Evolutionary conservation across 2,888 invertebrate species (phyloP).

Genomic region (Sesia apiformis): DNA sequence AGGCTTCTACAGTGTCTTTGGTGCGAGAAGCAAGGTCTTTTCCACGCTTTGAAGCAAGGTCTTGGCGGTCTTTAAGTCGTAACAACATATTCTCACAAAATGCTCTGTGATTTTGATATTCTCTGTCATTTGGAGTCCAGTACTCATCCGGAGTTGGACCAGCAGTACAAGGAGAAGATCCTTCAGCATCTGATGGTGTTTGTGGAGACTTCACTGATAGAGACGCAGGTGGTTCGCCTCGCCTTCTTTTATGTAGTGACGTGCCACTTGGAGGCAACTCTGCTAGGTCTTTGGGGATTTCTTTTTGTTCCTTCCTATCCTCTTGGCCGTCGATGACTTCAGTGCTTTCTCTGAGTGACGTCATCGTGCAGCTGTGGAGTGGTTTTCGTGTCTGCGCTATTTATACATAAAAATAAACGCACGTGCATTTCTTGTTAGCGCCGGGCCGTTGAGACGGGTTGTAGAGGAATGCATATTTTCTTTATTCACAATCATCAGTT

Average conservation of each 20-base stretch:
- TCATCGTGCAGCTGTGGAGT: conserved; percentile 37
- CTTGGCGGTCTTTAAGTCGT: conserved; percentile 48
- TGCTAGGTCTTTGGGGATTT: conserved; percentile 31
- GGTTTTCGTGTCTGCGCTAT: conserved; percentile 43
- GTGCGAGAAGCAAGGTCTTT: conserved; percentile 72
- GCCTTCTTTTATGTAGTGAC: conserved; percentile 57
- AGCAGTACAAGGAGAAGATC: conserved; percentile 59
- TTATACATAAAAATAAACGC: conserved; percentile 64
- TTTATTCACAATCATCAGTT: background rate
- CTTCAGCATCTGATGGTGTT: conserved; percentile 56
- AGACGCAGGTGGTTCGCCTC: conserved; percentile 57
- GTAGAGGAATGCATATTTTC: conserved; percentile 54
- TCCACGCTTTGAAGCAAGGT: conserved; percentile 67
- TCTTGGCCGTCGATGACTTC: conserved; percentile 35
- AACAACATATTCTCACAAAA: conserved; percentile 58
- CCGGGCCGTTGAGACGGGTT: conserved; percentile 27
- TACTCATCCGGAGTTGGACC: conserved; percentile 46
- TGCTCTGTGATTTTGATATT: conserved; percentile 40
- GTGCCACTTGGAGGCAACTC: conserved; percentile 59
- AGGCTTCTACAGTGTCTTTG: conserved; percentile 76
- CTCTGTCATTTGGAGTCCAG: conserved; percentile 39
- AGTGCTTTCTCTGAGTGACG: conserved; percentile 47
- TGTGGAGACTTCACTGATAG: conserved; percentile 51
- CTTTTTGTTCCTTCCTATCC: conserved; percentile 19
- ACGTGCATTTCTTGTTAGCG: conserved; percentile 32